These are phyloP conservation scores for Lepidostoma basale DNA, from an alignment of 1,140 invertebrate genomes.

Conservation along the genomic window DNA sequence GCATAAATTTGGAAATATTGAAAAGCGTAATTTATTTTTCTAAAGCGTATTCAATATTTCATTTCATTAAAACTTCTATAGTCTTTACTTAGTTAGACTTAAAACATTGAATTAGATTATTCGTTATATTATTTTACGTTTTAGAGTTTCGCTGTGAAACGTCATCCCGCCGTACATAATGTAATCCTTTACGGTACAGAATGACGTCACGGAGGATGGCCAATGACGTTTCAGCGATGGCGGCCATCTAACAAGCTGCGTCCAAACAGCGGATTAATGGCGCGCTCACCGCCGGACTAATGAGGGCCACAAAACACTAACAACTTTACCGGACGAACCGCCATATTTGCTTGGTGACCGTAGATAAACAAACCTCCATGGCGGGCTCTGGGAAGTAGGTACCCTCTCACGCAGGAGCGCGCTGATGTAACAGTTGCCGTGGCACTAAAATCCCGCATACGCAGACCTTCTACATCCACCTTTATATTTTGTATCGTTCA, in stretches of 20 bases:
- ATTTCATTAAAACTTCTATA: too few species aligned
- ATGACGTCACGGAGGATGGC: not conserved
- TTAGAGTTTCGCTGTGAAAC: too few species aligned
- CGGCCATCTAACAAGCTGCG: slow-evolving; percentile 12
- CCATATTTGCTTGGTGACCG: slow-evolving; percentile 7
- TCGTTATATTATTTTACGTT: too few species aligned
- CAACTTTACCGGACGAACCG: slow-evolving; percentile 9
- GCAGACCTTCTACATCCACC: not conserved
- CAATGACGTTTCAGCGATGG: not conserved
- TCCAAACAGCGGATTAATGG: slow-evolving; percentile 35
- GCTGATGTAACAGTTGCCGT: not conserved
- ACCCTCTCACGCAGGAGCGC: not conserved
- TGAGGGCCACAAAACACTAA: slow-evolving; percentile 29
- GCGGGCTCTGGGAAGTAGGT: not conserved
- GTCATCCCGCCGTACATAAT: too few species aligned
- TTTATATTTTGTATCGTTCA: too few species aligned
- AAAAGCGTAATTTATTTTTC: too few species aligned
- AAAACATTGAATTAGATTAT: too few species aligned
- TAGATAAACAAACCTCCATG: not conserved
- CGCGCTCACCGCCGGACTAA: slow-evolving; percentile 30
- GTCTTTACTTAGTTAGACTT: too few species aligned
- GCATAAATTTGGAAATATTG: slow-evolving; percentile 7
- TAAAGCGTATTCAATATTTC: too few species aligned
- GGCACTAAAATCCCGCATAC: not conserved
- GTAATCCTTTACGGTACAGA: not conserved